These are phyloP conservation scores for Neodon shergylaensis DNA, from an alignment of 2,113 vertebrate species.

Conservation along the genomic window DNA sequence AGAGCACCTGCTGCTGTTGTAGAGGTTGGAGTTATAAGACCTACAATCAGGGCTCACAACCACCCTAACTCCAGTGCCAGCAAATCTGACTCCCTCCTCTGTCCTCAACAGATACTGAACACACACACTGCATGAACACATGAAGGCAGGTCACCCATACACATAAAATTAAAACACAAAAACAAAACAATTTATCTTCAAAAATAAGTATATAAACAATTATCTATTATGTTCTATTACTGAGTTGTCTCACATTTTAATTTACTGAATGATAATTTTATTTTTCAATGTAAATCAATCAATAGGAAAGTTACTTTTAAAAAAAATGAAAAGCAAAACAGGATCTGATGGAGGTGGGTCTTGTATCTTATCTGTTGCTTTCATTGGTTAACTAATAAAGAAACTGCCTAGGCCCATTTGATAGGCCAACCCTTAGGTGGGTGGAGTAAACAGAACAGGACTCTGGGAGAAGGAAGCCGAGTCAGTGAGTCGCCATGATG, in stretches of 20 bases:
- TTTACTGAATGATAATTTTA: conserved; percentile 71
- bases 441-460: too few relatives aligned
- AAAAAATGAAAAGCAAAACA: not conserved
- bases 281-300: conserved; percentile 69
- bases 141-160: not conserved
- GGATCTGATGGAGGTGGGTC: too few relatives aligned
- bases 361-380: too few relatives aligned
- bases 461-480: too few relatives aligned
- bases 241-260: conserved; percentile 73
- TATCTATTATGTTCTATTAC: conserved; percentile 48
- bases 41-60: not conserved
- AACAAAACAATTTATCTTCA: not conserved
- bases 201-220: conserved; percentile 72
- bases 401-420: too few relatives aligned
- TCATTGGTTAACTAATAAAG: too few relatives aligned
- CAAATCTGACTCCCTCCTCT: not conserved
- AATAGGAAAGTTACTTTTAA: conserved; percentile 63
- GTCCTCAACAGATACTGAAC: not conserved
- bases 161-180: not conserved
- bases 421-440: too few relatives aligned
- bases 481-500: too few relatives aligned
- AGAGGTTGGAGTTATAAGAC: not conserved
- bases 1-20: not conserved
- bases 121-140: not conserved
- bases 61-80: not conserved